Percentiles rank a stretch among this genome's conserved stretches.
phyloP scores from a whole-genome alignment of 1,140 invertebrate genomes.

The Nasonia vitripennis region DNA sequence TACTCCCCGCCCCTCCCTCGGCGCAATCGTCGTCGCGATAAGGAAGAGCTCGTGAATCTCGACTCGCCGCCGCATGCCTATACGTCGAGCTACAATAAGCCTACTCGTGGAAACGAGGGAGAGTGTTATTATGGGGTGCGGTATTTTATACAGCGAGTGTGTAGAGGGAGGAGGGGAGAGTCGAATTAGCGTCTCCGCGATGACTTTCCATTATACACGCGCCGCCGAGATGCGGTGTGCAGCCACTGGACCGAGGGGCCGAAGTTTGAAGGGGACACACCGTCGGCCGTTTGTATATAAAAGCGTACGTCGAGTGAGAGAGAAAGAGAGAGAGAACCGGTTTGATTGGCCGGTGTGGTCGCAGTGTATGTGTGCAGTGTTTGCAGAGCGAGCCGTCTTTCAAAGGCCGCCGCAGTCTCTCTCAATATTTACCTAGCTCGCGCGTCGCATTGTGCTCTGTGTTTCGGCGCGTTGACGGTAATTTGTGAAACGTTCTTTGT shows the following conservation, averaged over 20 bases:
- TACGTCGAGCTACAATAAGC: no score
- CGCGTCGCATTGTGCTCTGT: background rate
- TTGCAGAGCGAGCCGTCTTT: constrained; percentile 7
- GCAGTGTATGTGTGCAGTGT: background rate
- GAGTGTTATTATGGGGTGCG: no score
- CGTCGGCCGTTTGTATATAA: background rate
- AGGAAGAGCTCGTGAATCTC: background rate
- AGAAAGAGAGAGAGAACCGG: background rate
- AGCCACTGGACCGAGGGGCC: background rate
- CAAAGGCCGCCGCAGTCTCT: background rate
- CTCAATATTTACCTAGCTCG: constrained; percentile 30
- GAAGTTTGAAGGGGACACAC: background rate
- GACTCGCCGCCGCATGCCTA: no score
- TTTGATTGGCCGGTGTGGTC: constrained; percentile 19
- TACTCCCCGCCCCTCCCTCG: background rate
- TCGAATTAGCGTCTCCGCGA: background rate
- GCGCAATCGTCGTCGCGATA: background rate
- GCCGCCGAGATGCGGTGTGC: background rate
- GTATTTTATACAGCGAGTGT: no score
- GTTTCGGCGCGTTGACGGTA: constrained; percentile 1
- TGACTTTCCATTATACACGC: background rate
- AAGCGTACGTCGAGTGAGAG: background rate
- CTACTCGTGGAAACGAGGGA: no score
- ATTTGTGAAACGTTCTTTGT: constrained; percentile 53
- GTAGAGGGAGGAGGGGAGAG: background rate